A percentile compares a stretch with the other conserved stretches of the same genome.
Conservation (phyloP, 2,888 invertebrate species). For the Drosophila macrospina region DNA sequence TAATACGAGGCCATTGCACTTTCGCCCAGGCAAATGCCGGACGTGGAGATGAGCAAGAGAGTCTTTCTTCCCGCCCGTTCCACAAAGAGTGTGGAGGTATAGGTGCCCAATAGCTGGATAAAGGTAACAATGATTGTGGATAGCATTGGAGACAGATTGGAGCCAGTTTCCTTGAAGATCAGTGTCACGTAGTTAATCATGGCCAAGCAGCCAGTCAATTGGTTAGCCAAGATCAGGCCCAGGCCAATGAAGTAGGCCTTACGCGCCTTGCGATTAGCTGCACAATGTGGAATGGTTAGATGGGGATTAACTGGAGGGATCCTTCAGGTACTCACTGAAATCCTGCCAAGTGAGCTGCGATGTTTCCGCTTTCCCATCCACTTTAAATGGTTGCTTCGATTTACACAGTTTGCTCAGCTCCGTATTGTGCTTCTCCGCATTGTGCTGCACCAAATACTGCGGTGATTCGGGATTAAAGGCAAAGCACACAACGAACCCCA, state of each 20-base stretch:
- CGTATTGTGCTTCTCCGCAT: slow-evolving; percentile 4
- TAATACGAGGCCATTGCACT: slow-evolving; percentile 59
- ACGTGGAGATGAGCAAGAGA: slow-evolving; percentile 59
- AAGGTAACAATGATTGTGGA: slow-evolving; percentile 76
- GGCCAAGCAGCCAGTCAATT: slow-evolving; percentile 80
- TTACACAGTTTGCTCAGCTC: slow-evolving; percentile 23
- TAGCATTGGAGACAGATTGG: slow-evolving; percentile 73
- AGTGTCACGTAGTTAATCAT: slow-evolving; percentile 80
- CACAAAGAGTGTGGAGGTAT: slow-evolving; percentile 59
- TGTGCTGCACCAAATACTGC: slow-evolving; percentile 14
- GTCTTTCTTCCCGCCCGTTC: slow-evolving; percentile 82
- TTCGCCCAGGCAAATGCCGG: slow-evolving; percentile 75
- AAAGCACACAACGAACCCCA: slow-evolving; percentile 53
- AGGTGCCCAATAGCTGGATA: slow-evolving; percentile 17
- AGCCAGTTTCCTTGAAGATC: slow-evolving; percentile 80
- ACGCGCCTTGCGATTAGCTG: slow-evolving; percentile 67
- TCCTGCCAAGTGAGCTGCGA: slow-evolving; percentile 10
- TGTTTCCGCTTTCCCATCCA: not conserved
- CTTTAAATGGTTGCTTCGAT: not conserved
- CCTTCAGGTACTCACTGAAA: slow-evolving; percentile 17
- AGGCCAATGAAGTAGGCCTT: slow-evolving; percentile 77
- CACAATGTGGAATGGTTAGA: slow-evolving; percentile 3
- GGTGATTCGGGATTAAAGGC: slow-evolving; percentile 28
- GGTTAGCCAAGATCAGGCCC: slow-evolving; percentile 75
- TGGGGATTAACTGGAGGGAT: not conserved